These are phyloP conservation scores for Austrofundulus limnaeus DNA, from an alignment of 2,113 vertebrate genomes.

Conservation along the genomic window DNA sequence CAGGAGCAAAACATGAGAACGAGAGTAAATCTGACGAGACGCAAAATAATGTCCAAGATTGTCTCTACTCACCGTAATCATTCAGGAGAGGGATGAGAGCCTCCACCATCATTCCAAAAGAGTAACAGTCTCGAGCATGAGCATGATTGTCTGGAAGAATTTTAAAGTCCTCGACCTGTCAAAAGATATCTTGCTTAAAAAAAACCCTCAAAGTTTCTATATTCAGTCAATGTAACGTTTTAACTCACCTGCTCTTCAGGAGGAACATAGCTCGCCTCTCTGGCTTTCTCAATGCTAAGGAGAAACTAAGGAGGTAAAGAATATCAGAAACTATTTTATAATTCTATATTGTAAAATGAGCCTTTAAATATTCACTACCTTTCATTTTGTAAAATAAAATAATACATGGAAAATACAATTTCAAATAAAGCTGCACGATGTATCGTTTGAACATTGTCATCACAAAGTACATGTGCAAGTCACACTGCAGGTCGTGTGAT, in stretches of 20 bases:
- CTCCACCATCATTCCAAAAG: conserved; percentile 88
- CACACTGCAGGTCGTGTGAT: too few species aligned
- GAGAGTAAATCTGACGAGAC: background rate
- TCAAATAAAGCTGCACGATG: too few species aligned
- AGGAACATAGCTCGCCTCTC: conserved; percentile 84
- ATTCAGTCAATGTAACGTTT: background rate
- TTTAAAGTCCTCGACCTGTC: conserved; percentile 85
- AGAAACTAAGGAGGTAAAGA: conserved; percentile 84
- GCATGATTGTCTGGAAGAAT: conserved; percentile 83
- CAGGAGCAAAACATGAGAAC: background rate
- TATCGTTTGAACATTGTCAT: too few species aligned
- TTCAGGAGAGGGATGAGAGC: conserved; percentile 81
- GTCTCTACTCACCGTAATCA: conserved; percentile 84
- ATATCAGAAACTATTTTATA: conserved; percentile 1
- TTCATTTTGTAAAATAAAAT: background rate
- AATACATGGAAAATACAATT: background rate
- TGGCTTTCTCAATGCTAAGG: conserved; percentile 78
- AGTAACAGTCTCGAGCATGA: conserved; percentile 89
- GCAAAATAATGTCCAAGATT: background rate
- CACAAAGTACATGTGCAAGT: too few species aligned
- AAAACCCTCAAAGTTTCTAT: background rate
- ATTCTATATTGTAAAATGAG: too few species aligned
- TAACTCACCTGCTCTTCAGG: conserved; percentile 88
- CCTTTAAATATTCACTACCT: background rate
- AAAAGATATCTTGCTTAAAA: conserved; percentile 25